A percentile compares a stretch with the other conserved stretches of the same genome.
Evolutionary conservation across 2,888 invertebrate genomes (phyloP).

Genomic region (Agrilus biguttatus): DNA sequence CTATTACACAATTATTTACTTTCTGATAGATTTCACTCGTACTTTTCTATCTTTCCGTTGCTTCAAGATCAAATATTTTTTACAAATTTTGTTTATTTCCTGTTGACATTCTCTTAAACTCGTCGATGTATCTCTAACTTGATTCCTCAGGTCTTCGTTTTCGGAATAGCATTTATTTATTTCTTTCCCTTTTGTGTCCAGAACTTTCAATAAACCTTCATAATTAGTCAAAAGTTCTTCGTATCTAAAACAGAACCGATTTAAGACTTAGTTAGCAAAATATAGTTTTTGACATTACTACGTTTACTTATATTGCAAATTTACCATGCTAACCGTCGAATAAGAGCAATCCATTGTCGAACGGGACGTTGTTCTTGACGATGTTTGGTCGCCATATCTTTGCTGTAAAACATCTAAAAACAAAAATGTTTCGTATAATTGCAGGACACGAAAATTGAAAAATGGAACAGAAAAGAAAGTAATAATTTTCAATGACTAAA

Average conservation of each 20-base stretch:
- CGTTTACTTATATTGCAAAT: constrained; percentile 39
- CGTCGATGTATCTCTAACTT: constrained; percentile 13
- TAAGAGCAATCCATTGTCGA: constrained; percentile 28
- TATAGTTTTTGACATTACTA: constrained; percentile 2
- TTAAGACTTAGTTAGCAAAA: constrained; percentile 1
- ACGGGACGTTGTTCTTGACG: constrained; percentile 13
- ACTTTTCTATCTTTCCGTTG: constrained; percentile 20
- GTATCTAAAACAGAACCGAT: constrained; percentile 15
- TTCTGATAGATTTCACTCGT: neutral
- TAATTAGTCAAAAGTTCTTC: constrained; percentile 24
- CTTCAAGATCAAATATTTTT: constrained; percentile 18
- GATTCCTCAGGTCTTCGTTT: constrained; percentile 17
- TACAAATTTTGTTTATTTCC: constrained; percentile 14
- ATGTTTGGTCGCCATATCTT: constrained; percentile 10
- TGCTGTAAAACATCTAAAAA: constrained; percentile 19
- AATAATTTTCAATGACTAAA: too few species aligned
- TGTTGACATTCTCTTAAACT: constrained; percentile 13
- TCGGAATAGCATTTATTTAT: constrained; percentile 19
- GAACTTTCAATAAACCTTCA: constrained; percentile 22
- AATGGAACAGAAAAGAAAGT: too few species aligned
- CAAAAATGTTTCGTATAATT: neutral
- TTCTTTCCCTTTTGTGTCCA: constrained; percentile 21
- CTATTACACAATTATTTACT: too few species aligned
- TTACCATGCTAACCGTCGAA: constrained; percentile 39
- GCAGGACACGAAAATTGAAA: too few species aligned